These are phyloP conservation scores for Podarcis muralis DNA, from an alignment of 2,113 vertebrate species.

Conservation along the genomic window DNA sequence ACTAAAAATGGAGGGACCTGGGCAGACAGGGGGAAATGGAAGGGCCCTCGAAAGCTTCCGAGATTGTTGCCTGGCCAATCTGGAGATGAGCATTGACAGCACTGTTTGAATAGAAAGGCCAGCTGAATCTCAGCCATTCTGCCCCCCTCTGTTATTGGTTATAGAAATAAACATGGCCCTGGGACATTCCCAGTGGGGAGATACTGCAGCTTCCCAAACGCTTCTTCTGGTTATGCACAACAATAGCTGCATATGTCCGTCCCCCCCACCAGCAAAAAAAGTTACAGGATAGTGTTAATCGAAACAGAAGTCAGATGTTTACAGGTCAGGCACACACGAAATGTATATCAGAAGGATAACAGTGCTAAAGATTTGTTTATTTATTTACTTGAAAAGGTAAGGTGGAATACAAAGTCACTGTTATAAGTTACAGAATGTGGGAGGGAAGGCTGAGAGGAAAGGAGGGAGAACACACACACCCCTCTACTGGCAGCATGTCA, in stretches of 20 bases:
- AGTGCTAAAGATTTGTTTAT: not conserved
- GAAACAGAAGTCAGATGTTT: constrained; percentile 45
- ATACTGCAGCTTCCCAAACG: constrained; percentile 41
- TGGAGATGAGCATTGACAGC: not conserved
- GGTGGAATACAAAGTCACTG: not conserved
- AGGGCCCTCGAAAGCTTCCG: constrained; percentile 22
- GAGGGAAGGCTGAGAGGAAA: constrained; percentile 10
- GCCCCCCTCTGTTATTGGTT: constrained; percentile 33
- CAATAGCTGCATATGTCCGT: constrained; percentile 42
- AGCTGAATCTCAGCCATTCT: constrained; percentile 24
- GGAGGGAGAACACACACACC: not conserved
- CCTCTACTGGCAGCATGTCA: constrained; percentile 22
- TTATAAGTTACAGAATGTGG: constrained; percentile 22
- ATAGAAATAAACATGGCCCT: constrained; percentile 30
- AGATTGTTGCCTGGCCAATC: accelerated
- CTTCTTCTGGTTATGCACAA: constrained; percentile 37
- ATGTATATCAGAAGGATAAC: constrained; percentile 12
- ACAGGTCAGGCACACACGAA: constrained; percentile 13
- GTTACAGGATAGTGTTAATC: constrained; percentile 57
- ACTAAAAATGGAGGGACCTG: constrained; percentile 4
- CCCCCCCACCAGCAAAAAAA: not conserved
- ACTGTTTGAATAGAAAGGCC: not conserved
- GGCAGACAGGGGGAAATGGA: not conserved
- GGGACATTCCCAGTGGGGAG: constrained; percentile 41
- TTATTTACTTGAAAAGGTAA: not conserved